These are phyloP conservation scores for Corbicula japonica DNA, from an alignment of 2,888 invertebrate genomes.

Conservation along the genomic window DNA sequence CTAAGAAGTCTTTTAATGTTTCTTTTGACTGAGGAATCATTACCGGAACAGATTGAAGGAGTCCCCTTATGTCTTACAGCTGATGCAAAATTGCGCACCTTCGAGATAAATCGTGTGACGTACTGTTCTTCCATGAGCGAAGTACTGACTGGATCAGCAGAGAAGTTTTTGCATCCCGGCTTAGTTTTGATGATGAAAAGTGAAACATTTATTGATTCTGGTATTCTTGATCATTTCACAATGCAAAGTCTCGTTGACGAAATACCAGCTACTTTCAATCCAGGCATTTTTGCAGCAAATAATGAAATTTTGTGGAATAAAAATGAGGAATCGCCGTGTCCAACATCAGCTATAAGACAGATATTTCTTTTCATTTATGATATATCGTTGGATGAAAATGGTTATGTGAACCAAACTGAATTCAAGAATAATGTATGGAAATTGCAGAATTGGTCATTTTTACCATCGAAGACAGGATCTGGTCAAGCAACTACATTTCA, in stretches of 20 bases:
- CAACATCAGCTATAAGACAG: not conserved
- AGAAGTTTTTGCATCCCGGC: not conserved
- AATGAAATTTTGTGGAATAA: not conserved
- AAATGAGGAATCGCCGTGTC: not conserved
- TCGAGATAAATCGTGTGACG: not conserved
- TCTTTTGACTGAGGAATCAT: not conserved
- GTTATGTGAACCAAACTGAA: not conserved
- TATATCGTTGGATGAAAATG: not conserved
- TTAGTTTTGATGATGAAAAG: not conserved
- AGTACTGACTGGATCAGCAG: constrained; percentile 10
- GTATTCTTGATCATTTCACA: not conserved
- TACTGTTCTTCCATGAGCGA: constrained; percentile 15
- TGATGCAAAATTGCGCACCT: not conserved
- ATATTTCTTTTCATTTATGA: constrained; percentile 11
- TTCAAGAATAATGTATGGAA: not conserved
- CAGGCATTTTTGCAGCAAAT: not conserved
- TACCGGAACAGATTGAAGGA: constrained; percentile 11
- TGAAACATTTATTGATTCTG: not conserved
- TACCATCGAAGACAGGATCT: not conserved
- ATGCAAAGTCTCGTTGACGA: not conserved
- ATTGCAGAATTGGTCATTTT: constrained; percentile 3
- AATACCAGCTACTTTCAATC: constrained; percentile 4
- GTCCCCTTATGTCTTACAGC: constrained; percentile 19
- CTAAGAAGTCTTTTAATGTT: constrained; percentile 9
- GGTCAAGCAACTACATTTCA: not conserved